Conservation (phyloP, 2,888 invertebrate species). For the Aphrophora alni region DNA sequence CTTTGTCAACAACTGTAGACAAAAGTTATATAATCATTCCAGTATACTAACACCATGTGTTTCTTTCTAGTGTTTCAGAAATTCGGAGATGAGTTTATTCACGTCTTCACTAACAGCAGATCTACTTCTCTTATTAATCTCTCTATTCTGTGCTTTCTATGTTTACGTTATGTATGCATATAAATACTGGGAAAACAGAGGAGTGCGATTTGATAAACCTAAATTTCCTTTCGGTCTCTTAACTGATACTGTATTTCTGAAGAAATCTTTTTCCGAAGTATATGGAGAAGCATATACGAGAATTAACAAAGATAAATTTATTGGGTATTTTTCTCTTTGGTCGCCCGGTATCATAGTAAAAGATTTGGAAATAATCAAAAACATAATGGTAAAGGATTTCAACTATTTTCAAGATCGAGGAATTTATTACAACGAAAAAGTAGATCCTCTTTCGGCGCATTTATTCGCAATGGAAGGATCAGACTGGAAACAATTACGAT, state of each 20-base stretch:
- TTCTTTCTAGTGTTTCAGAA: neutral
- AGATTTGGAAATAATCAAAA: slow-evolving; percentile 30
- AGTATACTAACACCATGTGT: too few species aligned
- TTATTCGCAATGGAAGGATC: slow-evolving; percentile 54
- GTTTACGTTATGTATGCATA: slow-evolving; percentile 50
- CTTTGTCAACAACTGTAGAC: too few species aligned
- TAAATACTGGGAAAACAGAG: slow-evolving; percentile 66
- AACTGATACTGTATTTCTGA: neutral
- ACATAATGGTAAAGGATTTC: slow-evolving; percentile 36
- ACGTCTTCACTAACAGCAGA: neutral
- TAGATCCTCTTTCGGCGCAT: slow-evolving; percentile 35
- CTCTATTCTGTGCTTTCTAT: neutral
- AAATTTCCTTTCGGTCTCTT: slow-evolving; percentile 68
- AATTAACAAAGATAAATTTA: neutral
- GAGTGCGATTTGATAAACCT: slow-evolving; percentile 64
- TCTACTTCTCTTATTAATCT: neutral
- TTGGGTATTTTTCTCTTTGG: slow-evolving; percentile 30
- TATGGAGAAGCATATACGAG: slow-evolving; percentile 17
- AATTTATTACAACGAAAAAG: slow-evolving; percentile 32
- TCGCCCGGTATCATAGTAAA: slow-evolving; percentile 21
- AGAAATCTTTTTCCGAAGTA: neutral
- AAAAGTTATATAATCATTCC: too few species aligned
- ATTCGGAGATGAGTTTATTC: neutral
- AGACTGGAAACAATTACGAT: slow-evolving; percentile 60
- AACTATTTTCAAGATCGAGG: slow-evolving; percentile 34